These are phyloP conservation scores for Hypanus sabinus DNA, from an alignment of 2,113 vertebrate genomes.

Conservation along the genomic window DNA sequence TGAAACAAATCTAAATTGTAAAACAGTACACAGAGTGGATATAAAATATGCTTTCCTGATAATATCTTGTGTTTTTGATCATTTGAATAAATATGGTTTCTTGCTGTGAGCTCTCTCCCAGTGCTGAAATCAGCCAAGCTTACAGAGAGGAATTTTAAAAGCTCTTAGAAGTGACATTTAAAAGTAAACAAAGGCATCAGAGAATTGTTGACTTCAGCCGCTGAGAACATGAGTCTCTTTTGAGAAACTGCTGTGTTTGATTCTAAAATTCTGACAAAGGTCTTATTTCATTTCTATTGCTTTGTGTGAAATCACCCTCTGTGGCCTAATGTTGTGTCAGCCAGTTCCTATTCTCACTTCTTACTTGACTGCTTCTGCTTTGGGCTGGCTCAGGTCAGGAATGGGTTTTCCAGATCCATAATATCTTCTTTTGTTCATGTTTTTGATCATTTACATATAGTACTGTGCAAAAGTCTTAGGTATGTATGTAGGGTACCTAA, in stretches of 20 bases:
- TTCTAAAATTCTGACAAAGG: background rate
- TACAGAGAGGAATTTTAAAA: background rate
- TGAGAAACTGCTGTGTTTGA: background rate
- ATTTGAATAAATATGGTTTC: constrained; percentile 3
- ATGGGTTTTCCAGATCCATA: too few species aligned
- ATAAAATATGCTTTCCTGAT: background rate
- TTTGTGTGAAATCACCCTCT: too few species aligned
- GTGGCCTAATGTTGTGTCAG: background rate
- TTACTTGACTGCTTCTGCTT: background rate
- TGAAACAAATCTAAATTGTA: background rate
- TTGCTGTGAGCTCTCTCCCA: background rate
- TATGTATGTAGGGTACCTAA: too few species aligned
- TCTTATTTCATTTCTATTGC: too few species aligned
- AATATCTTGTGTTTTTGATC: background rate
- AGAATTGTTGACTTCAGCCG: background rate
- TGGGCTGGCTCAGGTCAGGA: background rate
- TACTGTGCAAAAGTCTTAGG: too few species aligned
- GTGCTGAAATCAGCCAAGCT: background rate
- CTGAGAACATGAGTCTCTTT: background rate
- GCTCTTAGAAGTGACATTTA: background rate
- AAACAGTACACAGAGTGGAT: background rate
- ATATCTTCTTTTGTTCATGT: background rate
- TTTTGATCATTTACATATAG: background rate
- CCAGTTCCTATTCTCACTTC: background rate
- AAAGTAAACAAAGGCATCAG: background rate